Evolutionary conservation across 1,140 invertebrate species (phyloP).

Genomic region (Bombus impatiens): DNA sequence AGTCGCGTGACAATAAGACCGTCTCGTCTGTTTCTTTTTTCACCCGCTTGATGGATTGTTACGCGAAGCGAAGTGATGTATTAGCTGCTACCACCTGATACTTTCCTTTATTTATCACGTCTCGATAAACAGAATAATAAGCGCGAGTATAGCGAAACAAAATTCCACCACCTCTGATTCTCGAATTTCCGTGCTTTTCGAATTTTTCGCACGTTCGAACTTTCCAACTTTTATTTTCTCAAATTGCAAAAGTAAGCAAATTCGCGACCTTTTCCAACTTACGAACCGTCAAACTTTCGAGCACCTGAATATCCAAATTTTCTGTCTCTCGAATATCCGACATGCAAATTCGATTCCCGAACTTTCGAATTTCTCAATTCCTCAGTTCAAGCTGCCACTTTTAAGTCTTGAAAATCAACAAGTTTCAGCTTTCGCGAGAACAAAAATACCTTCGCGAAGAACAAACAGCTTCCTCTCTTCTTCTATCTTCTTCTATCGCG

Average conservation of each 20-base stretch:
- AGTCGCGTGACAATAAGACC: constrained; percentile 41
- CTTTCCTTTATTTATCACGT: not conserved
- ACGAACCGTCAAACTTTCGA: not conserved
- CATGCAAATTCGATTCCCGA: too few species aligned
- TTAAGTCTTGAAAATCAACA: fast-evolving
- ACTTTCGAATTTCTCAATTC: not conserved
- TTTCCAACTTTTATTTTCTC: too few species aligned
- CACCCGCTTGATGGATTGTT: constrained; percentile 38
- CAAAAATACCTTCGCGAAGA: too few species aligned
- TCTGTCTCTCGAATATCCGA: too few species aligned
- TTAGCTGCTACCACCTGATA: constrained; percentile 22
- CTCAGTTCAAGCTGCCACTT: too few species aligned
- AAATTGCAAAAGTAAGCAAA: not conserved
- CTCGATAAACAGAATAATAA: not conserved
- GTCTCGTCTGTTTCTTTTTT: constrained; percentile 13
- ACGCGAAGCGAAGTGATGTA: constrained; percentile 14
- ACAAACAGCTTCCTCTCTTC: too few species aligned
- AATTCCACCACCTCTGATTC: not conserved
- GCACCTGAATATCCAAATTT: not conserved
- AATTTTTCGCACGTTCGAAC: too few species aligned
- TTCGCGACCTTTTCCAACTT: not conserved
- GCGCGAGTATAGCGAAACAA: not conserved
- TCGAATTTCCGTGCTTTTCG: not conserved
- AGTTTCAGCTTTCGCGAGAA: too few species aligned
- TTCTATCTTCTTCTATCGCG: too few species aligned